Conservation (phyloP, 2,797 vertebrate species). For the Gadopsis marmoratus region DNA sequence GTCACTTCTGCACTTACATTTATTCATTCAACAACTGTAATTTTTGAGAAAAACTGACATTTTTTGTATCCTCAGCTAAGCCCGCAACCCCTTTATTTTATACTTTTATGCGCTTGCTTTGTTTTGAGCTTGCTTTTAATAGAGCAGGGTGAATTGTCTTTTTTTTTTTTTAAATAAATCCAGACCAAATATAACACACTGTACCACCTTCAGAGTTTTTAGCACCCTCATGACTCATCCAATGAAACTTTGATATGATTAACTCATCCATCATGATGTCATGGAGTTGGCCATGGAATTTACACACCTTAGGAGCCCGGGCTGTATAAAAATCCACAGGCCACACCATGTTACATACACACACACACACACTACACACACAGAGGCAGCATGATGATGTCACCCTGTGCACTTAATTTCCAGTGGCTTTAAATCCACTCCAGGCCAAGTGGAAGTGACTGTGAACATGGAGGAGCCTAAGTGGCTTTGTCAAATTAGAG, state of each 20-base stretch:
- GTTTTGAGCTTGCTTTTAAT: not conserved
- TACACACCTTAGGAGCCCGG: conserved; percentile 65
- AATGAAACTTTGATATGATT: conserved; percentile 80
- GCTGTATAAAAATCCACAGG: conserved; percentile 63
- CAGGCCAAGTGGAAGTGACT: conserved; percentile 68
- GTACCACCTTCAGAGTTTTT: conserved; percentile 12
- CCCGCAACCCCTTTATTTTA: not conserved
- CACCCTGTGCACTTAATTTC: conserved; percentile 68
- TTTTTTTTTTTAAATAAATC: conserved; percentile 2
- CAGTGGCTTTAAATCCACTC: conserved; percentile 77
- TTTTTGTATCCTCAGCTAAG: not conserved
- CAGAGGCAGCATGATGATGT: conserved; percentile 63
- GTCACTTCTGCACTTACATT: not conserved
- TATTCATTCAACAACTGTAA: not conserved
- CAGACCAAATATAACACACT: conserved; percentile 21
- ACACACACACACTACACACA: conserved; percentile 9
- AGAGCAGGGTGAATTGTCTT: not conserved
- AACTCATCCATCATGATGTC: conserved; percentile 82
- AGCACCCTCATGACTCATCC: conserved; percentile 68
- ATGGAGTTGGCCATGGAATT: conserved; percentile 65
- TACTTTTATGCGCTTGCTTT: not conserved
- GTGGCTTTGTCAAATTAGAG: conserved; percentile 74
- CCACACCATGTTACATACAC: conserved; percentile 3
- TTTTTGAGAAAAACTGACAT: not conserved
- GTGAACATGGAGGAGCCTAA: conserved; percentile 62